phyloP scores from a whole-genome alignment of 2,888 invertebrate genomes.

The Apomyelois bistriatella region DNA sequence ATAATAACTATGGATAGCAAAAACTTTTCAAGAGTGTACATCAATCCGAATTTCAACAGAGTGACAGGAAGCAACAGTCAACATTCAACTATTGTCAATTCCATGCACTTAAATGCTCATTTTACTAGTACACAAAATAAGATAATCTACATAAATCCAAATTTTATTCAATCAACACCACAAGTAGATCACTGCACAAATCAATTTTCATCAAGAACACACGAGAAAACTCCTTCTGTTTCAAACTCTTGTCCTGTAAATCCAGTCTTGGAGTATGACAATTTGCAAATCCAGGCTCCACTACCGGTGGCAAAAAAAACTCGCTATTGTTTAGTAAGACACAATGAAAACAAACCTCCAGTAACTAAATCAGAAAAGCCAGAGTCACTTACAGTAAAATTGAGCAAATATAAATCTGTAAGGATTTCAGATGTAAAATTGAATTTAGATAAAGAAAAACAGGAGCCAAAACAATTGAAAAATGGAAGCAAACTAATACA shows the following conservation, averaged over 20 bases:
- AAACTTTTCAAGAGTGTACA: slow-evolving; percentile 14
- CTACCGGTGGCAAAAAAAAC: slow-evolving; percentile 32
- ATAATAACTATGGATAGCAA: slow-evolving; percentile 26
- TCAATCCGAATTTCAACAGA: slow-evolving; percentile 68
- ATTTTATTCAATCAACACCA: slow-evolving; percentile 44
- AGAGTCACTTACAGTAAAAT: slow-evolving; percentile 43
- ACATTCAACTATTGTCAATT: slow-evolving; percentile 24
- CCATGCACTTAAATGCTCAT: slow-evolving; percentile 54
- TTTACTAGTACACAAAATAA: slow-evolving; percentile 36
- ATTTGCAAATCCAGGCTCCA: slow-evolving; percentile 3
- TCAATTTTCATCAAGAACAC: neutral
- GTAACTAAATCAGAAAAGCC: slow-evolving; percentile 21
- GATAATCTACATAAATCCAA: slow-evolving; percentile 74
- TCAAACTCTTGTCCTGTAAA: neutral
- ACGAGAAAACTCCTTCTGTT: neutral
- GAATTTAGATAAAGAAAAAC: slow-evolving; percentile 25
- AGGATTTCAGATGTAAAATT: slow-evolving; percentile 46
- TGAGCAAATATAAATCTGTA: slow-evolving; percentile 64
- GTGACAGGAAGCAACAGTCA: slow-evolving; percentile 13
- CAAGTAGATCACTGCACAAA: slow-evolving; percentile 1
- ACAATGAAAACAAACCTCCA: slow-evolving; percentile 26
- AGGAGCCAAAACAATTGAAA: neutral
- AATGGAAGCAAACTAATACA: neutral
- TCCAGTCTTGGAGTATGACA: neutral
- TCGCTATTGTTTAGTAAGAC: slow-evolving; percentile 51